phyloP scores from a whole-genome alignment of 2,113 vertebrate genomes.

The Bungarus multicinctus region DNA sequence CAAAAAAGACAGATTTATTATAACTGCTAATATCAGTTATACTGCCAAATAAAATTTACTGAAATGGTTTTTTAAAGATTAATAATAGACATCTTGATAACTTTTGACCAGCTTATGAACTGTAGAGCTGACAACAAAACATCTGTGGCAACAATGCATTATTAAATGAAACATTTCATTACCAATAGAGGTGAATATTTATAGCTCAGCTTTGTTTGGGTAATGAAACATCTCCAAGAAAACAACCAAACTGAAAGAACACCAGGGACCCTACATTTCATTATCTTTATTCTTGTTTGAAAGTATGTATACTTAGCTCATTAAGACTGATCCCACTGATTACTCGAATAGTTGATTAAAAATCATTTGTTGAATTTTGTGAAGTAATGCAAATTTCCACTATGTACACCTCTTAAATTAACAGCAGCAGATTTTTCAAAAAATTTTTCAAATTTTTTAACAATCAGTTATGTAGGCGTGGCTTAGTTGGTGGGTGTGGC shows the following conservation, averaged over 20 bases:
- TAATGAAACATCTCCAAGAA: no score
- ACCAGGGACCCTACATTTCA: not conserved
- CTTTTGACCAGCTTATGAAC: conserved; percentile 43
- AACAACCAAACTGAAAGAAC: no score
- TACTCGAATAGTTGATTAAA: conserved; percentile 16
- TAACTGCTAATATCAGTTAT: conserved; percentile 53
- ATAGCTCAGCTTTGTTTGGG: no score
- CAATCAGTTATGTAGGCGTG: no score
- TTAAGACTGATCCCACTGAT: not conserved
- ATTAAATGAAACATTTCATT: not conserved
- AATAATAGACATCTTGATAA: conserved; percentile 11
- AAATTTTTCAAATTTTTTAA: no score
- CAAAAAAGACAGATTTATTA: conserved; percentile 63
- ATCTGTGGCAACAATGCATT: not conserved
- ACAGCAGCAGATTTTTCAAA: no score
- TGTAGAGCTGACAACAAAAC: not conserved
- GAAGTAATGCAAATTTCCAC: conserved; percentile 17
- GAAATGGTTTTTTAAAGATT: conserved; percentile 46
- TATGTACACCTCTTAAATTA: not conserved
- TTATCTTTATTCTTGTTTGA: conserved; percentile 1
- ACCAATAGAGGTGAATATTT: no score
- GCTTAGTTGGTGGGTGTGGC: no score
- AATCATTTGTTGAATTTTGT: not conserved
- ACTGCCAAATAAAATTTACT: conserved; percentile 40
- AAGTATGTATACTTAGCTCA: not conserved